These are phyloP conservation scores for Microlaimidae sp. DNA, from an alignment of 2,888 invertebrate species.

Conservation along the genomic window DNA sequence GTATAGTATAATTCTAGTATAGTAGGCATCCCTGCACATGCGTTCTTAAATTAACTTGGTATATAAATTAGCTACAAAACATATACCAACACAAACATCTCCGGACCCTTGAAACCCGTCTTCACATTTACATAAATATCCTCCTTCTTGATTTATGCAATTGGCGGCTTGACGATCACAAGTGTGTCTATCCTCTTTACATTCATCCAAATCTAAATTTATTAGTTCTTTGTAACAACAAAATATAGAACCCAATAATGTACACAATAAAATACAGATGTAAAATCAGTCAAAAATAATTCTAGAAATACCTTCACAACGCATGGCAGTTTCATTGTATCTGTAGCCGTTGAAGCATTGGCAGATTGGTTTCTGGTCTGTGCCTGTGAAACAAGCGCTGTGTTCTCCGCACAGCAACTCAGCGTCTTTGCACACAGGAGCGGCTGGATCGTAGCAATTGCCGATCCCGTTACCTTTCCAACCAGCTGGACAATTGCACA, in stretches of 20 bases:
- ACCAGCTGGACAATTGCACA: conserved; percentile 25
- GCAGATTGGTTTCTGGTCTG: conserved; percentile 22
- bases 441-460: neutral
- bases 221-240: too few relatives aligned
- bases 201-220: conserved; percentile 26
- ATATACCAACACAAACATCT: conserved; percentile 22
- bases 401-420: conserved; percentile 11
- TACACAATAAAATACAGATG: too few relatives aligned
- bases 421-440: conserved; percentile 16
- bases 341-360: conserved; percentile 25
- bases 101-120: conserved; percentile 69
- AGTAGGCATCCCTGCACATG: too few relatives aligned
- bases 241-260: too few relatives aligned
- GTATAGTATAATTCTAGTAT: too few relatives aligned
- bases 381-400: conserved; percentile 1
- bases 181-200: conserved; percentile 24
- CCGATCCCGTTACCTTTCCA: conserved; percentile 19
- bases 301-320: conserved; percentile 22
- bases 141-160: conserved; percentile 73
- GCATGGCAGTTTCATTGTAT: conserved; percentile 17
- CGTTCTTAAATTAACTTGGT: too few relatives aligned
- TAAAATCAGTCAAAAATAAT: too few relatives aligned
- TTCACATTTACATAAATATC: conserved; percentile 66
- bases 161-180: conserved; percentile 44
- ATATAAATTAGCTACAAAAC: too few relatives aligned